These are phyloP conservation scores for Tapera naevia DNA, from an alignment of 2,797 vertebrate genomes.

Conservation along the genomic window DNA sequence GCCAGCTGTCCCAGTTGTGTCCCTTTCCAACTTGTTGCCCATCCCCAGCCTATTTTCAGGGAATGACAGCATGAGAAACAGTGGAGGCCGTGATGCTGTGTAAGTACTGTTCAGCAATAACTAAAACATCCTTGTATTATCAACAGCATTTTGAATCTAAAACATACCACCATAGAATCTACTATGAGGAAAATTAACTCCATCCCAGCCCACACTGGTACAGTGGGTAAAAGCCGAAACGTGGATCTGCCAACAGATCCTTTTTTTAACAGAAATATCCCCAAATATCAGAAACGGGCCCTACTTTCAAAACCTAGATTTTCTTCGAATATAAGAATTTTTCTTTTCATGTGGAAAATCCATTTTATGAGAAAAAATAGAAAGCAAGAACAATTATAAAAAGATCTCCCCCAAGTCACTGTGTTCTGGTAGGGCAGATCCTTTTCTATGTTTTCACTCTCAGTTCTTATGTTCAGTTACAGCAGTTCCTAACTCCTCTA, in stretches of 20 bases:
- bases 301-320: background rate
- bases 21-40: background rate
- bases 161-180: background rate
- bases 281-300: background rate
- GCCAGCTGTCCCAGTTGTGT: background rate
- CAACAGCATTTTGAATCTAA: background rate
- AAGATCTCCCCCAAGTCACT: background rate
- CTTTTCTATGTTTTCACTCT: background rate
- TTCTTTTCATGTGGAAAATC: background rate
- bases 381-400: background rate
- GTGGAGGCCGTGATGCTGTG: background rate
- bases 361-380: background rate
- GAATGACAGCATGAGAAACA: background rate
- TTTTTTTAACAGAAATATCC: background rate
- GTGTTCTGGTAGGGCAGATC: background rate
- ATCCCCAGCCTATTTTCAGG: background rate
- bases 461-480: background rate
- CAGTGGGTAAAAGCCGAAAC: background rate
- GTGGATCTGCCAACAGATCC: background rate
- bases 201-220: background rate
- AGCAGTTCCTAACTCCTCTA: background rate
- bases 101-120: background rate
- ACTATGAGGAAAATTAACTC: background rate
- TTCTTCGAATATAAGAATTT: background rate
- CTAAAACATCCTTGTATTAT: background rate